These are phyloP conservation scores for Sander vitreus DNA, from an alignment of 2,113 vertebrate species.

Conservation along the genomic window DNA sequence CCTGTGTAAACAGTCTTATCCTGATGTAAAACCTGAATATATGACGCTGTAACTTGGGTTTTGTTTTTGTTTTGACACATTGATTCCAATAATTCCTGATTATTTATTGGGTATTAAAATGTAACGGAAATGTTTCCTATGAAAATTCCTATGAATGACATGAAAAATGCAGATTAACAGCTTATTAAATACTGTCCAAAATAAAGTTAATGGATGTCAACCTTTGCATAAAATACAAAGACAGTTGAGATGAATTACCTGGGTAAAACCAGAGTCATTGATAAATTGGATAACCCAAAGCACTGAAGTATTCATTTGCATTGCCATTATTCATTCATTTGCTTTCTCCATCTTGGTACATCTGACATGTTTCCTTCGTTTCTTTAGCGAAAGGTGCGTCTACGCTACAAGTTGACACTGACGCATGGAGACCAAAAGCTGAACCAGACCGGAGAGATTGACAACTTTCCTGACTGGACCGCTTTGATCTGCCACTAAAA, in stretches of 20 bases:
- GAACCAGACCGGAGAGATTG: constrained; percentile 84
- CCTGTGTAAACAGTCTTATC: not conserved
- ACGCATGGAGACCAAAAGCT: constrained; percentile 81
- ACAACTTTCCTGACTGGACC: constrained; percentile 84
- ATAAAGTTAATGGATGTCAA: not conserved
- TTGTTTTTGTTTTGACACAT: not conserved
- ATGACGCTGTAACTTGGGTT: not conserved
- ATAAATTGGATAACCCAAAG: too few relatives aligned
- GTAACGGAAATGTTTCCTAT: not conserved
- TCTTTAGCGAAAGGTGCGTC: constrained; percentile 82
- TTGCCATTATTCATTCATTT: not conserved
- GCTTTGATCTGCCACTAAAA: constrained; percentile 71
- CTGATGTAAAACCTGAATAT: not conserved
- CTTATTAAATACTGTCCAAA: not conserved
- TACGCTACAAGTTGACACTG: constrained; percentile 87
- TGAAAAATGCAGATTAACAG: not conserved
- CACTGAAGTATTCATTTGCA: not conserved
- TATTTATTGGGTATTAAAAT: not conserved
- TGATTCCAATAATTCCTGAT: not conserved
- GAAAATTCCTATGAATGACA: not conserved
- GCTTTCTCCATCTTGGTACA: not conserved
- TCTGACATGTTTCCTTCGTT: not conserved
- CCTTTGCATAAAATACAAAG: not conserved
- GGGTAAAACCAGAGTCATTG: too few relatives aligned
- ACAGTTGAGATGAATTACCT: not conserved